Evolutionary conservation across 2,113 vertebrate genomes (phyloP).

Genomic region (Onychostruthus taczanowskii): DNA sequence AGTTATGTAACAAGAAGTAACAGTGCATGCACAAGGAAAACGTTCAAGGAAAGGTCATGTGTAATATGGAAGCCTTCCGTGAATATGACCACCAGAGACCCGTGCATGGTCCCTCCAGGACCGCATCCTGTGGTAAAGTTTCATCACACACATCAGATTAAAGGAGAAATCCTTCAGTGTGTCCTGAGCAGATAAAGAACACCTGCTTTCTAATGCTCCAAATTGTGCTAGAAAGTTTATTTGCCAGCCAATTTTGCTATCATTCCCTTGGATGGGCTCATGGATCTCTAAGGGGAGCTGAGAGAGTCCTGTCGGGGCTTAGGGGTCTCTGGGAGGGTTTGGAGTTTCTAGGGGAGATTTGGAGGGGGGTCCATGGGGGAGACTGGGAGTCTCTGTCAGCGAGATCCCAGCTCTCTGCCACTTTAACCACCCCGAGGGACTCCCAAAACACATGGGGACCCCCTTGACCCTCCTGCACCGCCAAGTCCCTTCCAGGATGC

Average conservation of each 20-base stretch:
- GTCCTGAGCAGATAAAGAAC: background rate
- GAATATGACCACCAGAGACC: background rate
- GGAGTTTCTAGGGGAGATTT: background rate
- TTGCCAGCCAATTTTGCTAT: background rate
- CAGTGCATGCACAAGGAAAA: background rate
- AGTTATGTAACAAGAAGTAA: background rate
- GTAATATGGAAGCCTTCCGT: background rate
- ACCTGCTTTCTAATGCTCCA: background rate
- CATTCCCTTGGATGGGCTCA: background rate
- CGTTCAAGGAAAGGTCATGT: background rate
- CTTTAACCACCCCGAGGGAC: background rate
- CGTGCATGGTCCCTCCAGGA: background rate
- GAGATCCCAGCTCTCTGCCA: background rate
- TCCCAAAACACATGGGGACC: background rate
- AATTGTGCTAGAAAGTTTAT: background rate
- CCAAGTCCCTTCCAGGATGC: background rate
- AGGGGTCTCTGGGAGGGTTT: background rate
- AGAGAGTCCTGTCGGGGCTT: background rate
- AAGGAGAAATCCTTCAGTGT: background rate
- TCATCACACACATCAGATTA: too few relatives aligned
- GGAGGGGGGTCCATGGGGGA: too few relatives aligned
- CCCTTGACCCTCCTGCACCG: too few relatives aligned
- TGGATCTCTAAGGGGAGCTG: too few relatives aligned
- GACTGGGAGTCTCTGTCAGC: background rate
- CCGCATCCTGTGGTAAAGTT: background rate